These are phyloP conservation scores for Cylloceria caligata DNA, from an alignment of 2,888 invertebrate genomes.

Conservation along the genomic window DNA sequence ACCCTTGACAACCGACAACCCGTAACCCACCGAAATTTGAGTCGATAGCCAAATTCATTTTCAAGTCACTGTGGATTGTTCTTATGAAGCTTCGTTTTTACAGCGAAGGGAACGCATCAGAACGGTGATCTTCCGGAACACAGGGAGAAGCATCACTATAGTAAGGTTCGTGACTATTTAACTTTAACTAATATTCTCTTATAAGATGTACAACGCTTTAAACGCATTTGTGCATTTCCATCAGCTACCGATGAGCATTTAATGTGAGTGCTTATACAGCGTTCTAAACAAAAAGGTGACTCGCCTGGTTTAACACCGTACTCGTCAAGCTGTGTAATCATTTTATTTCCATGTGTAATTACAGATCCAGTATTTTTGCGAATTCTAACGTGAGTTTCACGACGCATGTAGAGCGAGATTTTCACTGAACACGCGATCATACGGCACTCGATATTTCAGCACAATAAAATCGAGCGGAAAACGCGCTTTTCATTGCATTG, in stretches of 20 bases:
- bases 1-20: slow-evolving; percentile 49
- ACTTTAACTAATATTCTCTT: slow-evolving; percentile 46
- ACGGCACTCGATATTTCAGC: not conserved
- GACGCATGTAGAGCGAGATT: not conserved
- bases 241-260: slow-evolving; percentile 41
- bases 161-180: slow-evolving; percentile 87
- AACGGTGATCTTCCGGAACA: slow-evolving; percentile 90
- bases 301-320: not conserved
- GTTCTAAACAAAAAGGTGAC: not conserved
- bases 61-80: slow-evolving; percentile 49
- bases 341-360: slow-evolving; percentile 25
- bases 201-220: slow-evolving; percentile 52
- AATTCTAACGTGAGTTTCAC: not conserved
- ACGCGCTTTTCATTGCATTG: not conserved
- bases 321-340: slow-evolving; percentile 4
- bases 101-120: slow-evolving; percentile 89
- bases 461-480: not conserved
- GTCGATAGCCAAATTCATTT: slow-evolving; percentile 50
- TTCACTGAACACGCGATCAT: not conserved
- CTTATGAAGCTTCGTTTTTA: slow-evolving; percentile 63
- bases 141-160: slow-evolving; percentile 91
- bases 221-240: slow-evolving; percentile 43
- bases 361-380: slow-evolving; percentile 15
- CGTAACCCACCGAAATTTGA: slow-evolving; percentile 36
- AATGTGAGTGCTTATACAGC: slow-evolving; percentile 20